Conservation (phyloP, 2,797 vertebrate species). For the Halcyon smyrnensis region DNA sequence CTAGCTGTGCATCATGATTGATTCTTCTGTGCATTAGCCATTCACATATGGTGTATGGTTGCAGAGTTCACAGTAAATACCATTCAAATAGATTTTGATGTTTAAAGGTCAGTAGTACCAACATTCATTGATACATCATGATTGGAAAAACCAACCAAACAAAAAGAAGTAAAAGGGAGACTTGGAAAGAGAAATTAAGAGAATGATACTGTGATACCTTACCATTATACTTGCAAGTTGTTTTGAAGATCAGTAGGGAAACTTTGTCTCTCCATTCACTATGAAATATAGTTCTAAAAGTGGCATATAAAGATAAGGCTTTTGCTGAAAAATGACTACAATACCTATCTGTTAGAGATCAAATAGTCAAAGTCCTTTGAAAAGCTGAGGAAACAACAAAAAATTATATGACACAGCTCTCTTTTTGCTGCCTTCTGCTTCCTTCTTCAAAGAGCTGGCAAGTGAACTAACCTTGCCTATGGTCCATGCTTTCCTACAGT, state of each 20-base stretch:
- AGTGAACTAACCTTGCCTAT: not conserved
- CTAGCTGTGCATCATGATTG: not conserved
- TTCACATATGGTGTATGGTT: not conserved
- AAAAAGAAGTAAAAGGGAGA: not conserved
- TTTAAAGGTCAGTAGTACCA: slow-evolving; percentile 47
- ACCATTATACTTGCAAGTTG: not conserved
- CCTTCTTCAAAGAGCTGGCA: not conserved
- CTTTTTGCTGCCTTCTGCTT: not conserved
- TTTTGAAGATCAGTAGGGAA: not conserved
- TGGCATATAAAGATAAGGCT: not conserved
- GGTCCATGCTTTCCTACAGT: not conserved
- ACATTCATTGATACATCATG: not conserved
- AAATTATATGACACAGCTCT: not conserved
- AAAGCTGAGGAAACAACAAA: not conserved
- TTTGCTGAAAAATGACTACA: not conserved
- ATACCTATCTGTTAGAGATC: not conserved
- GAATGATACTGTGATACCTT: not conserved
- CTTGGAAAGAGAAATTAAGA: not conserved
- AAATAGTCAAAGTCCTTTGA: not conserved
- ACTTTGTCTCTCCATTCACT: not conserved
- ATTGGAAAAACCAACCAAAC: not conserved
- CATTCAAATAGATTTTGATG: slow-evolving; percentile 33
- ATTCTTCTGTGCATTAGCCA: not conserved
- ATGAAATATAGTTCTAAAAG: not conserved
- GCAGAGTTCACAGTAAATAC: not conserved